phyloP scores from a whole-genome alignment of 2,888 invertebrate genomes.

The Cepaea hortensis region DNA sequence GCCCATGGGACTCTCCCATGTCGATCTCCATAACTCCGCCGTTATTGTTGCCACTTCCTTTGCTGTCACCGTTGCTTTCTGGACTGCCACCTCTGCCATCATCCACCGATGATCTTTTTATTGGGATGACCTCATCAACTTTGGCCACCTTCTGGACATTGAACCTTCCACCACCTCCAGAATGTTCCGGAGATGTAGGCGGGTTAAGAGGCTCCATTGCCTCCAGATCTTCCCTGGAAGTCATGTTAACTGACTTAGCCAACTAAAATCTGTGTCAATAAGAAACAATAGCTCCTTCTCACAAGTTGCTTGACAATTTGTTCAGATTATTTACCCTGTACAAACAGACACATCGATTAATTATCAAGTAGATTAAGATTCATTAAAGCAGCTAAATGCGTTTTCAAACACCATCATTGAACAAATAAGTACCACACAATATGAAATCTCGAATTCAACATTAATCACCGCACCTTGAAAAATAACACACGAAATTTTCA shows the following conservation, averaged over 20 bases:
- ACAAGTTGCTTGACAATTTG: neutral
- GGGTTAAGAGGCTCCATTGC: slow-evolving; percentile 11
- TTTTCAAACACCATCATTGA: no score
- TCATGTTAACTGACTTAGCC: neutral
- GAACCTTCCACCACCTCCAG: slow-evolving; percentile 8
- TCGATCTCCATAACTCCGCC: neutral
- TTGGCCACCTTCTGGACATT: slow-evolving; percentile 15
- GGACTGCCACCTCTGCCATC: neutral
- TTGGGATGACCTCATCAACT: neutral
- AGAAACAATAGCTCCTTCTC: neutral
- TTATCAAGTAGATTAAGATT: no score
- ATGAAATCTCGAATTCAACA: no score
- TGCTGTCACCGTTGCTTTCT: neutral
- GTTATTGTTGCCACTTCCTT: neutral
- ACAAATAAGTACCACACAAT: no score
- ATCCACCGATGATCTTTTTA: neutral
- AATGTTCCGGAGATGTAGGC: slow-evolving; percentile 13
- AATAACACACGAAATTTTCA: no score
- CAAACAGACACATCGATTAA: no score
- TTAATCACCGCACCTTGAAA: no score
- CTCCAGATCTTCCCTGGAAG: slow-evolving; percentile 1
- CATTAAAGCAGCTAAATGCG: no score
- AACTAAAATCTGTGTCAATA: neutral
- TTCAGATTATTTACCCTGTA: neutral
- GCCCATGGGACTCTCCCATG: neutral